Base-by-base conservation (phyloP, 64 coral and sea anemone genomes). In the Orbicella faveolata region DNA sequence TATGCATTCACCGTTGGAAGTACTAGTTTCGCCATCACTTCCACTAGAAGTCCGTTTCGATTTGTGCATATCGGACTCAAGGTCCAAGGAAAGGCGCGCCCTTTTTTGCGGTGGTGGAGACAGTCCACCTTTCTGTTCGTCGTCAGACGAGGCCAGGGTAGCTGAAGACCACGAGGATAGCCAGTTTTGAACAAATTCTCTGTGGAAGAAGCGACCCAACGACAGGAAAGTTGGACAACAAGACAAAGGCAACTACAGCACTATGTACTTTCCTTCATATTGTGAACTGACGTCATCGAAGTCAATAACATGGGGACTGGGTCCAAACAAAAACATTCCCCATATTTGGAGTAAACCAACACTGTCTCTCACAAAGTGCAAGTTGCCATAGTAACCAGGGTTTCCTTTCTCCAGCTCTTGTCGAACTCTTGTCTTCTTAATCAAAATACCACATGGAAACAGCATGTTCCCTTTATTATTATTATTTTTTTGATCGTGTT, bases 111-210 rank as follows among this genome's bases (percentile, higher is more conserved):
- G 97, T 96, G 97, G 97, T 93, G 97, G 97, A 99, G 97, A 99
- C 97, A 93, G 88, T 88, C 97, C 97, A 99, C 97, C 97, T 99
- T 95, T 83, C 93, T 95, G 94, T 96, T 99, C 97, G 94, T 99
- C 97, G 88, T 99, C 97, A 99, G 97, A 99, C 90, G 97, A 95
- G 97, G 97, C 97, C 97, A 99, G 97, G 90, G 97, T 99, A 99
- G 92, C 97, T 91, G 88, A 94, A 93, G 92, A 99, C 94, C 88
- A 78, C 65, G 83, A 84, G 76, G 94, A 93, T 84, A 99, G 97
- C 97, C 97, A 99, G 97, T 90, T 99, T 95, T 90, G 94, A 92
- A 74, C 87, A 90, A 94, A 80, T 94, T 88, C 34, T 86, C 52
- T 73, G 69, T 76, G 55, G 93, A 92, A 80, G 87, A 85, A 83